Base-by-base conservation (phyloP, 2,888 invertebrate genomes). In the Anodontia alba region DNA sequence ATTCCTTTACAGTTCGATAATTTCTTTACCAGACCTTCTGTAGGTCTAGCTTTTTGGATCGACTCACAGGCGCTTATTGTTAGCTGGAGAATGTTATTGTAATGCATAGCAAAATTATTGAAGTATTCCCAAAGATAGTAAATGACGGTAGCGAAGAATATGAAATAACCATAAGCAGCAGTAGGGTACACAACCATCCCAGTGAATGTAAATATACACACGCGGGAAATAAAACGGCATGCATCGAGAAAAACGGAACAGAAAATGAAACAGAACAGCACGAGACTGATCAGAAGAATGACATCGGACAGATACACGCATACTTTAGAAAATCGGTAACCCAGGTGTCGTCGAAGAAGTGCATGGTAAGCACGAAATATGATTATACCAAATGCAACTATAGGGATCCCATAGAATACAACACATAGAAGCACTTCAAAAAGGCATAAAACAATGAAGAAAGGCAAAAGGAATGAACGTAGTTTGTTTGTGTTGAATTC, bases 171-270 rank as follows among this genome's bases (percentile, higher is more conserved):
- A 31, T 84, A 84, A 0, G 87, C 76, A 0, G 66, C 57, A 38
- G 81, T 84, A 15, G 87, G 86, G 31, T 84, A 84, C 7, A 84
- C 72, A 70, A 88, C 78, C 0, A 88, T 73, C 8, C 87, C 87
- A 0, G 86, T 84, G 68, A 80, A 86, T 2, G 84, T 88, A 49
- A 85, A 88, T 1, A 84, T 76, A 10, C 54, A 71, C 2, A 86
- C 66, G 23, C 84, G 57, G 0, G 80, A 76, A 5, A 84, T 29
- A 42, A 84, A 84, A 1, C 84, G n/a, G 20, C 72, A 79, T 15
- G 84, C 86, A 23, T 86, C 87, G 10, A 86, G 57, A 46, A 86
- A 88, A 38, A 88, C 82, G 15, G 81, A 83, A 29, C 76, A 79
- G 62, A 86, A 84, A 84, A 88, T 83, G 51, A 83, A 86, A 1